Evolutionary conservation across 2,797 vertebrate species (phyloP), one percentile per base, ranked within the genome.

Genomic region (Gadopsis bispinosus): DNA sequence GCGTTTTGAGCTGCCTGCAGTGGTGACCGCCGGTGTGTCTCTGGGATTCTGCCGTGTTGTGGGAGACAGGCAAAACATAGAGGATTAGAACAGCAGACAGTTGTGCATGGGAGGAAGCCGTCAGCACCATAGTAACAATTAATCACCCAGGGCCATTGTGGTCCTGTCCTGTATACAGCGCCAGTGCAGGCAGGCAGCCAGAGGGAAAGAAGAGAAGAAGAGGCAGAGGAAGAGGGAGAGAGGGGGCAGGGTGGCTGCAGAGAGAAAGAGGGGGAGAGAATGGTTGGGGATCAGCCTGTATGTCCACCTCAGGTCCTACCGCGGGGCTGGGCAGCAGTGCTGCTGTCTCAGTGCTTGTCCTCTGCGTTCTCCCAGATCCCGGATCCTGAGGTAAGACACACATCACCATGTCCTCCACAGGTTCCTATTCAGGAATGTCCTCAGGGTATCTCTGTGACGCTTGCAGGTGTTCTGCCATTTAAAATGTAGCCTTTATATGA

Each of bases 341-440:
- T 96, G 81, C 90, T 96, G 87, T 94, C 93, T 65, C 93, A 95
- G 70, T 94, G 94, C 58, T 74, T 93, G 86, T 94, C 94, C 78
- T 88, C 85, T 12, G 94, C 91, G 11, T 84, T 92, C 73, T 94
- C 95, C 54, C 95, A 96, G 92, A 48, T 95, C 75, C 94, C 94
- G 48, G 95, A 96, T 83, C 95, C 95, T 13, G 95, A 94, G 95
- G 95, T 96, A 96, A 95, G 95, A 91, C 60, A 84, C 33, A 53
- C 68, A 65, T 75, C 77, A 64, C 48, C 56, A 37, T 65, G 53
- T 86, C 76, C 69, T 86, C 88, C 65, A 81, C 81, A 79, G 79
- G 73, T 87, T 77, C 68, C 65, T 61, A 26, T 43, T 77, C 60
- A 76, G 48, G 54, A 76, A 70, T 62, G 45, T 80, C 73, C 59